Evolutionary conservation across 2,797 vertebrate genomes (phyloP), one percentile per base, ranked within the genome.

Genomic region (Buphagus erythrorhynchus): DNA sequence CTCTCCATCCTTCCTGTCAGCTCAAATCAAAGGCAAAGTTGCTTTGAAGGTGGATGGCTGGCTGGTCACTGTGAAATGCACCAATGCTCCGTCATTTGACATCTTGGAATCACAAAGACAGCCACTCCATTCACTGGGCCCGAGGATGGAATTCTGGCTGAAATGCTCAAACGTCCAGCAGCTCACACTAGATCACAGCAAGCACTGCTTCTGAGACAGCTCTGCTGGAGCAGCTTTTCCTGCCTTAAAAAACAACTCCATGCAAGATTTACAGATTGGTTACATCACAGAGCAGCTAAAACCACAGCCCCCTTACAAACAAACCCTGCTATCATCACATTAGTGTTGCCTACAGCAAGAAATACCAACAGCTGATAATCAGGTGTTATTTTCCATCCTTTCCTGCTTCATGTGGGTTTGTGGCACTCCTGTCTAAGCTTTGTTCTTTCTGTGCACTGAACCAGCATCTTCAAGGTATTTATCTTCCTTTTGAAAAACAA

Each of bases 261-360:
- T 3, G 2, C 11, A n/a, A n/a, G 59, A 25, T n/a, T 76, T 86
- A 35, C 55, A 54, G 52, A 46, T 2, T 58, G 33, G 71, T 88
- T 35, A 31, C 57, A 43, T 20, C 2, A 5, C 11, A 75, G 58
- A 84, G 45, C 71, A 79, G 46, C 58, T 45, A 22, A 75, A 94
- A 42, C 36, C 71, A 85, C 58, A 87, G 46, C 51, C 73, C 65
- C 12, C 1, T 22, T 16, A n/a, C 28, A 92, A 76, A 55, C 3
- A 2, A 88, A 13, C 35, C 29, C 29, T 1, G 1, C 16, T 68
- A 19, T 3, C 51, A 28, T 0, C 13, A 3, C 7, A 4, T 36
- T 4, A 24, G 5, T 5, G 13, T 0, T n/a, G 61, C 86, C 55
- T 49, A 42, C 51, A 62, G 84, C 59, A 36, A 72, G 26, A 59